Percentiles rank a stretch among this genome's conserved stretches.
Conservation (phyloP, 2,113 vertebrate species). For the Brachyhypopomus gauderio region DNA sequence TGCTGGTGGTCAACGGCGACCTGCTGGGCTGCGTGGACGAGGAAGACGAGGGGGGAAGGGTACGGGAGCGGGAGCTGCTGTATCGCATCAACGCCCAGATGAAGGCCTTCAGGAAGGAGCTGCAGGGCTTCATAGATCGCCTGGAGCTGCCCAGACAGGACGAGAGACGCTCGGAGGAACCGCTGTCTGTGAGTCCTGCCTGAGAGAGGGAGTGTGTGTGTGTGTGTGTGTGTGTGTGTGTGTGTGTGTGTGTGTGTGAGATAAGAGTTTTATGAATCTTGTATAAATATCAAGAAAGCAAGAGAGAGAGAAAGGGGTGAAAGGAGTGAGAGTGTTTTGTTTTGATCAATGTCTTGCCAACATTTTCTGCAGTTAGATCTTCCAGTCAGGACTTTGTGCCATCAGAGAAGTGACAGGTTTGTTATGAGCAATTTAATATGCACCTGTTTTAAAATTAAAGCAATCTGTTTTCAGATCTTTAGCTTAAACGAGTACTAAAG, state of each 20-base stretch:
- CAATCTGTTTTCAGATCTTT: not conserved
- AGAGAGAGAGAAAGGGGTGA: too few species aligned
- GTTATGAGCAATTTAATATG: not conserved
- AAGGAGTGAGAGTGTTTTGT: not conserved
- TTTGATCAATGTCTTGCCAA: not conserved
- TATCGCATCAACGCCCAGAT: slow-evolving; percentile 96
- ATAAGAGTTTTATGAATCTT: too few species aligned
- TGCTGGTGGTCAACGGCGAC: slow-evolving; percentile 89
- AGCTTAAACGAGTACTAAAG: slow-evolving; percentile 2
- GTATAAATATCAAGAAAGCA: not conserved
- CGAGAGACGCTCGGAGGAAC: slow-evolving; percentile 85
- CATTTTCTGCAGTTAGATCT: not conserved
- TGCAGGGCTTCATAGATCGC: slow-evolving; percentile 92
- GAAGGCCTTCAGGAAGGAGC: slow-evolving; percentile 96
- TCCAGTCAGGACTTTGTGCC: not conserved
- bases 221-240: slow-evolving; percentile 47
- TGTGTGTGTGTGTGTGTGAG: not conserved
- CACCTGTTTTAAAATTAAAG: not conserved
- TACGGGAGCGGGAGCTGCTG: slow-evolving; percentile 92
- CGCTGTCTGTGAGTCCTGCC: slow-evolving; percentile 86
- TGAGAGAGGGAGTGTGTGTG: slow-evolving; percentile 74
- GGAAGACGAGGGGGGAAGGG: slow-evolving; percentile 85
- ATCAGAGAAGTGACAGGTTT: not conserved
- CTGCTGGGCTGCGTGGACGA: slow-evolving; percentile 83
- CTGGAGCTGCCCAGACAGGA: slow-evolving; percentile 88